Evolutionary conservation across 2,113 vertebrate genomes (phyloP).

Genomic region (Neomonachus schauinslandi): DNA sequence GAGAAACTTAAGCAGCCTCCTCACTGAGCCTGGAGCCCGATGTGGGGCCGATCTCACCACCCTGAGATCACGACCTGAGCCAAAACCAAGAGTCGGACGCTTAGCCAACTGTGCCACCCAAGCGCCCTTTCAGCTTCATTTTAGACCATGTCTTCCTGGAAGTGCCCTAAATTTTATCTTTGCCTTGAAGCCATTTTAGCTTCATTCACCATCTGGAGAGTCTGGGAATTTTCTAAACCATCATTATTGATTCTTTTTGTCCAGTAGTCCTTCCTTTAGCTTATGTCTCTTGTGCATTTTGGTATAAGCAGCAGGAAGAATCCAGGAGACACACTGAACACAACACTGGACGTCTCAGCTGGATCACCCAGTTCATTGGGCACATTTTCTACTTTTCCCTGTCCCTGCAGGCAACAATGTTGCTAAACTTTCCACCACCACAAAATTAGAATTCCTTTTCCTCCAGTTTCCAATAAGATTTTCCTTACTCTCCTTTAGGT

Average conservation of each 20-base stretch:
- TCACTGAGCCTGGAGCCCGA: neutral
- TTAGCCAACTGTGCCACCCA: neutral
- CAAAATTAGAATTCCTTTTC: neutral
- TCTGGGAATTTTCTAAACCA: neutral
- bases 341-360: neutral
- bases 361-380: neutral
- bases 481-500: neutral
- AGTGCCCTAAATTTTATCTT: conserved; percentile 7
- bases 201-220: neutral
- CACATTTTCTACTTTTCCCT: neutral
- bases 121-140: neutral
- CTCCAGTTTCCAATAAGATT: neutral
- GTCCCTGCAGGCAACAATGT: neutral
- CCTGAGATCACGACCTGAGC: neutral
- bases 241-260: neutral
- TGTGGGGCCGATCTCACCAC: neutral
- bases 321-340: neutral
- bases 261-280: neutral
- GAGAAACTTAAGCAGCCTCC: neutral
- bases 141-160: neutral
- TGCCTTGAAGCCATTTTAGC: conserved; percentile 3
- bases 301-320: neutral
- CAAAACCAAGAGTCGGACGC: neutral
- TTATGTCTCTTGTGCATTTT: neutral
- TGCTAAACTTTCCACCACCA: neutral